These are phyloP conservation scores for Spicauda simplicius DNA, from an alignment of 2,888 invertebrate species.

Conservation along the genomic window DNA sequence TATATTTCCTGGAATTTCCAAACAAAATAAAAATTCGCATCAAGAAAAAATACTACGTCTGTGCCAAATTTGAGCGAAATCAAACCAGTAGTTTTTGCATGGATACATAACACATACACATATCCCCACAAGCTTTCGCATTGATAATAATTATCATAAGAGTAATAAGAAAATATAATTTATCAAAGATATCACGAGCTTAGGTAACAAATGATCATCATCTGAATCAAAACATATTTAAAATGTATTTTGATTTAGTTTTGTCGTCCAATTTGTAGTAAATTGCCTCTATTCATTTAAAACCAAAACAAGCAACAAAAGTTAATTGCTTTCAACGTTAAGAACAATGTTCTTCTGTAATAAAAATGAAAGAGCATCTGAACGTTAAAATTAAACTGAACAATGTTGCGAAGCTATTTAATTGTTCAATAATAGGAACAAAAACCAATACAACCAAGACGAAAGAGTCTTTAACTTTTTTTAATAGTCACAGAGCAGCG, in stretches of 20 bases:
- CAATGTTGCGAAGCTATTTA: constrained; percentile 25
- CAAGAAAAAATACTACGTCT: no score
- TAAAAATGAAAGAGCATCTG: constrained; percentile 1
- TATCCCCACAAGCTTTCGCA: no score
- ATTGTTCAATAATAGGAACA: constrained; percentile 23
- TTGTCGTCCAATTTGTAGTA: neutral
- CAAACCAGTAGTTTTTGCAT: no score
- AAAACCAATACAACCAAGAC: constrained; percentile 21
- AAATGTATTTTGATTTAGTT: neutral
- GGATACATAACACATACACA: no score
- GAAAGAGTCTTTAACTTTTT: constrained; percentile 26
- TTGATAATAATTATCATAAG: no score
- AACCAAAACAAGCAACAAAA: neutral
- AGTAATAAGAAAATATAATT: no score
- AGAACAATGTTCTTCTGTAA: constrained; percentile 15
- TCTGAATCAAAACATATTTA: no score
- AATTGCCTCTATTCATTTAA: neutral
- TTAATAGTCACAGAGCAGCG: constrained; percentile 21
- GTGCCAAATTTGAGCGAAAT: no score
- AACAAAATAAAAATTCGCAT: no score
- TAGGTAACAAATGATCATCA: no score
- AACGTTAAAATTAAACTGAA: constrained; percentile 19
- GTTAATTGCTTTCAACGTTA: constrained; percentile 12
- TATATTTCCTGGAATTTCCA: no score
- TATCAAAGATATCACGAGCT: no score